Conservation (phyloP, 1,140 invertebrate genomes). For the Zaprionus tsacasi region DNA sequence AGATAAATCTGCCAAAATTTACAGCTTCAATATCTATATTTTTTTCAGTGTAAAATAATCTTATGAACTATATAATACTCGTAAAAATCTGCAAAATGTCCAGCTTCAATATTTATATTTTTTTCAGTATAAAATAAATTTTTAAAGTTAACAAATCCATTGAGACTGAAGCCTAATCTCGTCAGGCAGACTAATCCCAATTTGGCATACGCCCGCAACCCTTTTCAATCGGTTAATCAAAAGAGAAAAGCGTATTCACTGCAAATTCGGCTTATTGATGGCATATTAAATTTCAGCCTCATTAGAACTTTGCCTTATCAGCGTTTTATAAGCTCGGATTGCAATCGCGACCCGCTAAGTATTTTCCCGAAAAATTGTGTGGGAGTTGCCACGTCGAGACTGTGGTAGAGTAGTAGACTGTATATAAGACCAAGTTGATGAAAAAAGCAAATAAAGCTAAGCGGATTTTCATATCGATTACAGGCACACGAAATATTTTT, state of each 20-base stretch:
- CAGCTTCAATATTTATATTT: neutral
- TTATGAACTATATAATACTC: too few species aligned
- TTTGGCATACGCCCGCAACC: neutral
- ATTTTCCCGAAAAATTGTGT: conserved; percentile 4
- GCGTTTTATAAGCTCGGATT: conserved; percentile 1
- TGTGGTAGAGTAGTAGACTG: neutral
- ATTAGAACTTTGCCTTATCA: conserved; percentile 20
- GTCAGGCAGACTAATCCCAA: neutral
- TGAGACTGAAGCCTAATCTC: neutral
- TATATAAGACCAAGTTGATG: conserved; percentile 16
- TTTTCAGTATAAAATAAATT: neutral
- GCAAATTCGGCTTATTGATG: conserved; percentile 21
- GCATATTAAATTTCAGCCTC: conserved; percentile 34
- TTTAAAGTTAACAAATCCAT: neutral
- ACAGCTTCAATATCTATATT: neutral
- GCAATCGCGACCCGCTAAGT: conserved; percentile 1
- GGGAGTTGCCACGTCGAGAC: neutral
- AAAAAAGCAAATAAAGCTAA: conserved; percentile 42
- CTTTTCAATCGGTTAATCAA: conserved; percentile 7
- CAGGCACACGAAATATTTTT: conserved; percentile 27
- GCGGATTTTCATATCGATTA: conserved; percentile 52
- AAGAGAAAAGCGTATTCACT: neutral
- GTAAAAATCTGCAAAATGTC: neutral
- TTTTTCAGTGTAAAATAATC: too few species aligned
- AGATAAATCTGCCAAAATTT: too few species aligned